A percentile compares a stretch with the other conserved stretches of the same genome.
Conservation (phyloP, 2,113 vertebrate species). For the Porphyrio hochstetteri region DNA sequence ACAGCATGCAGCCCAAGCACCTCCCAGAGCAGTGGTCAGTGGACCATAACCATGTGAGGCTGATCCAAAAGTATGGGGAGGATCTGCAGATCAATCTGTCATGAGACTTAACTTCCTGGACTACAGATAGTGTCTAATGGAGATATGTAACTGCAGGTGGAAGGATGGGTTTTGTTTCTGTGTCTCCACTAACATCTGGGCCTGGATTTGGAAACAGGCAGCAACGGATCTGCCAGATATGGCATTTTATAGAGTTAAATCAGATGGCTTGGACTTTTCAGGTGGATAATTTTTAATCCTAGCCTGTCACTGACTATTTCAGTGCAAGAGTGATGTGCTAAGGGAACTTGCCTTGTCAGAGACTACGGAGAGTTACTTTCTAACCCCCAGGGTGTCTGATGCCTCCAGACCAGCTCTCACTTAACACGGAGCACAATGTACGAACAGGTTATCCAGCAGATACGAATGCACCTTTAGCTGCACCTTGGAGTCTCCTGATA, state of each 20-base stretch:
- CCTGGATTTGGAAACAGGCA: neutral
- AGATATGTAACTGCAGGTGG: neutral
- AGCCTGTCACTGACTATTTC: neutral
- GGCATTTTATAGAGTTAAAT: neutral
- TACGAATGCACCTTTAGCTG: neutral
- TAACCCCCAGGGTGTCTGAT: neutral
- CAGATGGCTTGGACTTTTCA: neutral
- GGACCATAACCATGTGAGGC: conserved; percentile 92
- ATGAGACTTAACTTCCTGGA: neutral
- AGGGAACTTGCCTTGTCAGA: neutral
- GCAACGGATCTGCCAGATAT: neutral
- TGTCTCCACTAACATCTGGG: neutral
- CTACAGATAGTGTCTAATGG: neutral
- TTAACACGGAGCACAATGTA: neutral
- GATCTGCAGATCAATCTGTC: conserved; percentile 83
- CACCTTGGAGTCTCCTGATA: neutral
- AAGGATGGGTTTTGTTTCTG: neutral
- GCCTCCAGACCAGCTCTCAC: neutral
- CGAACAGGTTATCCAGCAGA: neutral
- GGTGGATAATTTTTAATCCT: conserved; percentile 6
- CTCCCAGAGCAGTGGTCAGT: conserved; percentile 94
- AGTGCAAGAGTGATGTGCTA: neutral
- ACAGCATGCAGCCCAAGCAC: conserved; percentile 87
- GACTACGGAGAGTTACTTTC: neutral
- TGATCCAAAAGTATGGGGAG: conserved; percentile 89